Evolutionary conservation across 2,888 invertebrate species (phyloP), one percentile per base, ranked within the genome.

Genomic region (Mythimna pallens): DNA sequence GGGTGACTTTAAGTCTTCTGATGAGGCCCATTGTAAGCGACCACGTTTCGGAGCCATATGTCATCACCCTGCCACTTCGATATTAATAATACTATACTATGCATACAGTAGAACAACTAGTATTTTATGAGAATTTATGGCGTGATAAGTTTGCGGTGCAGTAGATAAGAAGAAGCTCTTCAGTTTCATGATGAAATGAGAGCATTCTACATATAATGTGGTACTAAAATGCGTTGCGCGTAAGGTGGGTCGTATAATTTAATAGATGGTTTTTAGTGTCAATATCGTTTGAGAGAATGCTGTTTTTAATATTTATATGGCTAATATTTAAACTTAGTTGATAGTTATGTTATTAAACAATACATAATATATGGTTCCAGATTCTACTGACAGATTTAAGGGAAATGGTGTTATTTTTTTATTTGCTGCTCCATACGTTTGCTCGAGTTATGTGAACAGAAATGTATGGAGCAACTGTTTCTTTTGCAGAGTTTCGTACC

Each of bases 61-160:
- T n/a, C n/a, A n/a, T n/a, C n/a, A 59, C 6, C 36, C 34, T n/a
- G 4, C 10, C 1, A 12, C n/a, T 36, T 36, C 20, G 58, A 59
- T 61, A n/a, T 55, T 54, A n/a, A 40, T 34, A 3, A 59, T 14
- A 61, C 36, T 52, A 30, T 3, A 58, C 25, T 17, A n/a, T 34
- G 22, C 47, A 20, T 25, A 22, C 12, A 43, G 20, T 52, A 1
- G 9, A 20, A 22, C 47, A 6, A 73, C 2, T 20, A 14, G 30
- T 47, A n/a, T 55, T 52, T 54, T 54, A 14, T 58, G 25, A 50
- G 9, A n/a, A n/a, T 73, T 63, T 66, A 80, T 10, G 54, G 9
- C 22, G 55, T 30, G 59, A 68, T 75, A 43, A 80, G 66, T 55
- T 67, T 47, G 36, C 17, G 58, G 30, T 50, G 47, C 25, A 34